These are phyloP conservation scores for Drosophila basisetae DNA, from an alignment of 2,888 invertebrate genomes.

Conservation along the genomic window DNA sequence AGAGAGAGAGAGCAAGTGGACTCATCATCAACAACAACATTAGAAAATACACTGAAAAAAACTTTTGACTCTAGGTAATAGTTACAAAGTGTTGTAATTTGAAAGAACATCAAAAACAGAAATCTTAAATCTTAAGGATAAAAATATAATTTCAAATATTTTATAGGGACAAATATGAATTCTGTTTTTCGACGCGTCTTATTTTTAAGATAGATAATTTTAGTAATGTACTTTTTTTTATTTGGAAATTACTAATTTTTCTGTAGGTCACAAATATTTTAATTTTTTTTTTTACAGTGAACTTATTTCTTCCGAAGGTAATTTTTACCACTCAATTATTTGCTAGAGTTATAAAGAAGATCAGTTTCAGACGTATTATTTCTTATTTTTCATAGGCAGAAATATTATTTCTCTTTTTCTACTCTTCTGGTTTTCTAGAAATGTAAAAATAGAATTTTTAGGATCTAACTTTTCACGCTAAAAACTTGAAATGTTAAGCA, in stretches of 20 bases:
- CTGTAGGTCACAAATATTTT: background rate
- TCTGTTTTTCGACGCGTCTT: fast-evolving
- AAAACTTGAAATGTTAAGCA: background rate
- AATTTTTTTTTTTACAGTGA: no score
- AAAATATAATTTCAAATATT: background rate
- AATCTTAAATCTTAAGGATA: background rate
- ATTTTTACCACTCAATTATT: no score
- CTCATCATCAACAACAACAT: conserved; percentile 50
- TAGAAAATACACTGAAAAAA: conserved; percentile 2
- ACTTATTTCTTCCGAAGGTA: no score
- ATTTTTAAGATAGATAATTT: background rate
- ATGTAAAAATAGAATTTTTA: no score
- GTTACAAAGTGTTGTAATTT: background rate
- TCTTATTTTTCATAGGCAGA: background rate
- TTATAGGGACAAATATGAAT: background rate
- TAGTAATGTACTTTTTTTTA: no score
- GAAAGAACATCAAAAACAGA: background rate
- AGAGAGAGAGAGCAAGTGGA: conserved; percentile 18
- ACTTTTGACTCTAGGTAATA: no score
- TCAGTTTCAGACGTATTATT: no score
- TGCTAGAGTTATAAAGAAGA: no score
- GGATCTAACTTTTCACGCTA: no score
- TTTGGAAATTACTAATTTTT: background rate
- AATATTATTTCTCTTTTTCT: background rate
- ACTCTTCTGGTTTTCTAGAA: no score